phyloP scores from a whole-genome alignment of 2,888 invertebrate genomes.

The Synergus japonicus region DNA sequence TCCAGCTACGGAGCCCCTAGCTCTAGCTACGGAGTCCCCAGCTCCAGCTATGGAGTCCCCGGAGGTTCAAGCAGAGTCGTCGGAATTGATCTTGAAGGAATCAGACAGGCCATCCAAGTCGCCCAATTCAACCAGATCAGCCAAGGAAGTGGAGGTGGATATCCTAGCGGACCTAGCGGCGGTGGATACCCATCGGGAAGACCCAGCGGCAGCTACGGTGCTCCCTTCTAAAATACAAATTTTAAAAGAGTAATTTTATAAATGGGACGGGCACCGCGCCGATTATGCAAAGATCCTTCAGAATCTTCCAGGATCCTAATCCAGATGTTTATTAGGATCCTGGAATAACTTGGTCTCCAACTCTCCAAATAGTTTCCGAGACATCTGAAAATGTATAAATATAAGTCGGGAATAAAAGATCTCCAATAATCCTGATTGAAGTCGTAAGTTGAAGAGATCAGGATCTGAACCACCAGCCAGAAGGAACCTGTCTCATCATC shows the following conservation, averaged over 20 bases:
- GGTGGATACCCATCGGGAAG: conserved; percentile 78
- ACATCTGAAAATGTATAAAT: background rate
- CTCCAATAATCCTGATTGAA: conserved; percentile 21
- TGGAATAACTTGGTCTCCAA: background rate
- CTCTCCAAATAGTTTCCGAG: background rate
- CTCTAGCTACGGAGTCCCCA: conserved; percentile 79
- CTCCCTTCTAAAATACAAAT: conserved; percentile 54
- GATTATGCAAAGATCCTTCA: background rate
- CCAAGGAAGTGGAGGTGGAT: conserved; percentile 78
- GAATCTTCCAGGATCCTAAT: conserved; percentile 21
- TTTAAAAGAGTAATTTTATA: background rate
- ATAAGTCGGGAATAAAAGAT: background rate
- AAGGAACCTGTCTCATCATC: conserved; percentile 40
- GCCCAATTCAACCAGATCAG: conserved; percentile 88
- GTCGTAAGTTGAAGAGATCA: conserved; percentile 62
- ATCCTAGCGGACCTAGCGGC: conserved; percentile 66
- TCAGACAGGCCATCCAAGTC: conserved; percentile 92
- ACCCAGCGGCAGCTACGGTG: conserved; percentile 71
- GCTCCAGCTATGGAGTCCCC: conserved; percentile 84
- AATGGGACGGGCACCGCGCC: conserved; percentile 41
- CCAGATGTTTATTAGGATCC: background rate
- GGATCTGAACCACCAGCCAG: conserved; percentile 49
- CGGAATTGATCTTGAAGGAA: conserved; percentile 90
- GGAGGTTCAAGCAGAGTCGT: conserved; percentile 82
- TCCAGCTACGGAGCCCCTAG: conserved; percentile 78